A percentile compares a stretch with the other conserved stretches of the same genome.
phyloP scores from a whole-genome alignment of 2,888 invertebrate species.

The Tridacna crocea region DNA sequence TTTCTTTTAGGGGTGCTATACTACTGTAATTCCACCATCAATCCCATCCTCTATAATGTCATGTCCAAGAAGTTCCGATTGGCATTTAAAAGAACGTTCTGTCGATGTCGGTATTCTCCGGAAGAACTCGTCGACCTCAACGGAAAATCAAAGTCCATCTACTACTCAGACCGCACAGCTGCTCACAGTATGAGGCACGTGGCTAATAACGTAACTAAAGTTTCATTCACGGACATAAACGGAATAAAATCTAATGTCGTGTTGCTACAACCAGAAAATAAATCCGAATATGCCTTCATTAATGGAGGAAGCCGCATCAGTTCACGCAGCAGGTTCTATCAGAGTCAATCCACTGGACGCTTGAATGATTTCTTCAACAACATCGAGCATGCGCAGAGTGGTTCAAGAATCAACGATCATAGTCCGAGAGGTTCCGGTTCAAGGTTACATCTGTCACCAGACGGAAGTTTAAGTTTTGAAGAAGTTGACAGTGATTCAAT shows the following conservation, averaged over 20 bases:
- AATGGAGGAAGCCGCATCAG: constrained; percentile 29
- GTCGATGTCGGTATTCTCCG: constrained; percentile 47
- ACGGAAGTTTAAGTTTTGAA: constrained; percentile 44
- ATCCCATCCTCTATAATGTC: constrained; percentile 51
- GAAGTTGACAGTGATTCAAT: constrained; percentile 49
- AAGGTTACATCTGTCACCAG: constrained; percentile 28
- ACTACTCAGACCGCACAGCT: constrained; percentile 47
- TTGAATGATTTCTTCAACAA: constrained; percentile 44
- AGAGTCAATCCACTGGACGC: constrained; percentile 41
- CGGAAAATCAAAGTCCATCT: constrained; percentile 52
- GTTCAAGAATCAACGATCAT: constrained; percentile 7
- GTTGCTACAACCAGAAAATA: constrained; percentile 34
- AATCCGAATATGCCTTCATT: constrained; percentile 8
- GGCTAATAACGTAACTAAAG: constrained; percentile 34
- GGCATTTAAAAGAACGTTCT: constrained; percentile 54
- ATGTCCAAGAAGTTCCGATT: constrained; percentile 60
- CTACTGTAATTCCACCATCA: constrained; percentile 54
- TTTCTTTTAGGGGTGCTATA: constrained; percentile 56
- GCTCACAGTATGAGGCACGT: constrained; percentile 26
- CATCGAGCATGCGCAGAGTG: constrained; percentile 22
- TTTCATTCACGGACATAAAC: constrained; percentile 30
- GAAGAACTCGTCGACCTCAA: constrained; percentile 53
- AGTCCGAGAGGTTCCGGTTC: constrained; percentile 1
- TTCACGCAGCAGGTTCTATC: constrained; percentile 20
- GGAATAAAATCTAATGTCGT: constrained; percentile 36